Base-by-base conservation (phyloP, 1,140 invertebrate species). In the Kradibia gibbosae region DNA sequence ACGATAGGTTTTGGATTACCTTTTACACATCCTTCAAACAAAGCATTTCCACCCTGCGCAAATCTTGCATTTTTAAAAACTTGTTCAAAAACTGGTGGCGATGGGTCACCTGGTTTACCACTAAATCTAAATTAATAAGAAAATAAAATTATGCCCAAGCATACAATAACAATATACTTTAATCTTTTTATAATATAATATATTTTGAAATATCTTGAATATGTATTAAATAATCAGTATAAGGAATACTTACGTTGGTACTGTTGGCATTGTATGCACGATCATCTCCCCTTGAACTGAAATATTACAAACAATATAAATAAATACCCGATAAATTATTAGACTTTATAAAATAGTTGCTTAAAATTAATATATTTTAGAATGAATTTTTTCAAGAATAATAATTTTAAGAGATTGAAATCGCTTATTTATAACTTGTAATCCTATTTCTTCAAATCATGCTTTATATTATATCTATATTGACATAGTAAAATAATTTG, bases 1-100 rank as follows among this genome's bases (percentile, higher is more conserved):
- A 99, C 97, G 80, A 95, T 94, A 75, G 99, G 99, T 88, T 96
- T 97, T 15, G 99, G 98, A 91, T 96, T 96, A 77, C 98, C 99
- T 83, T 94, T 94, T 11, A 98, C 94, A 83, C 95, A 94, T 28
- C 99, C 97, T 91, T 99, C 96, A 90, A 99, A 99, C 88, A 95
- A 92, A 36, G 97, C 97, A 90, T 97, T 96, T 45, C 97, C 96
- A 80, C 97, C 97, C 92, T 98, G 96, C 71, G 97, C 97, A 89
- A 98, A 98, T 86, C 97, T 94, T 75, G 97, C 96, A 92, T 98
- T 98, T 90, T 95, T 96, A 89, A 98, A 98, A 86, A 98, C 97
- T 91, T 97, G 96, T 88, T 97, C 96, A 90, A 98, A 98, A 81
- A 98, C 95, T 80, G 97, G 97, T 71, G 97, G 97, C 84, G 95